Evolutionary conservation across 2,888 invertebrate genomes (phyloP), one percentile per base, ranked within the genome.

Genomic region (Drosophila seclusa): DNA sequence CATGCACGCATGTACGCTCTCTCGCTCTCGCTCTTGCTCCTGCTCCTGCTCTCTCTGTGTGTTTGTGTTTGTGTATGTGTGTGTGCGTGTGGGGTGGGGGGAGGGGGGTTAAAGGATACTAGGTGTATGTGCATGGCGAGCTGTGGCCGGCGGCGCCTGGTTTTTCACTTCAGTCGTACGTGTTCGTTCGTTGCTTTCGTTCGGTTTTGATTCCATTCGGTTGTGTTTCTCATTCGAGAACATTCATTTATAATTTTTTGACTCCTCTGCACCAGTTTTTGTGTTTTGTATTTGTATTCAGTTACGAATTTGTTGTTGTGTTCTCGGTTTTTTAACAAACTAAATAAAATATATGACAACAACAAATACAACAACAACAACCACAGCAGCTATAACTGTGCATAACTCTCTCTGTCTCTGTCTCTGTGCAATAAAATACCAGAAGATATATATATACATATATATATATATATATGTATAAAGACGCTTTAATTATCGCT

Each of bases 161-260:
- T n/a, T 58, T 80, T 69, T 68, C 67, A 65, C 69, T 75, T 89
- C 84, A 91, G 87, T 91, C 91, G 92, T 91, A 89, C 91, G 91
- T 89, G 92, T 92, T 92, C 92, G 91, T 92, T 91, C 92, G 91
- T 91, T 92, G 91, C 92, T 91, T 91, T 91, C 91, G 91, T 91
- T 91, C 92, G 91, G 92, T 91, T 90, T 88, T 90, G 91, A 90
- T 92, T 92, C 87, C 89, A 87, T 87, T 87, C 87, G 87, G 87
- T 87, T 86, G 85, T 86, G 85, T 86, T 87, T 87, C 87, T 87
- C 87, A 57, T 90, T 92, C 91, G 91, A 91, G 91, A 92, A 91
- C 90, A 91, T 91, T 91, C 91, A 92, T 92, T 91, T 91, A 89
- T 92, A 90, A 92, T 91, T 91, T 91, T 91, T 91, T 91, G 88